Conservation (phyloP, 2,113 vertebrate species). For the Leptodactylus fuscus region DNA sequence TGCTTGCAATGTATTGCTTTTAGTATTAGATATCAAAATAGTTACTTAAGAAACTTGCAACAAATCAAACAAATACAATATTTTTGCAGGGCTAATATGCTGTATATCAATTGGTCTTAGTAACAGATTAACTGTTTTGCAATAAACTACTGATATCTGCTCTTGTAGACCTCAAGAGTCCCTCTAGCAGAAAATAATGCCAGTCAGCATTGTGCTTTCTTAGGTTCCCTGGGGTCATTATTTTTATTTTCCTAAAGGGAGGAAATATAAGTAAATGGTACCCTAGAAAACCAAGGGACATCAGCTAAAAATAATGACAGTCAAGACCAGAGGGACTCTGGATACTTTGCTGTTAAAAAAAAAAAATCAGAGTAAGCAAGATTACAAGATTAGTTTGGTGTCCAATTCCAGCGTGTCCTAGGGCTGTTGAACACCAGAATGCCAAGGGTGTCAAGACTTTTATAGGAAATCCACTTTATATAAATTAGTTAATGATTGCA, state of each 20-base stretch:
- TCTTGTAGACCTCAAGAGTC: neutral
- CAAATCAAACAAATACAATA: too few species aligned
- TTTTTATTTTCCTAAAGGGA: conserved; percentile 31
- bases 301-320: neutral
- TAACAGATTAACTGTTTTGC: neutral
- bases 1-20: neutral
- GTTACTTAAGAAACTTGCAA: neutral
- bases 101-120: neutral
- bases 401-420: conserved; percentile 1
- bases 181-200: neutral
- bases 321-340: conserved; percentile 2
- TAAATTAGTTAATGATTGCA: neutral
- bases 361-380: conserved; percentile 4
- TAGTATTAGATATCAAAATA: neutral
- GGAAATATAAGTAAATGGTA: conserved; percentile 17
- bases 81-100: neutral
- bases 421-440: neutral
- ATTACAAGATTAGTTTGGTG: neutral
- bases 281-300: neutral
- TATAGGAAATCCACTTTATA: neutral
- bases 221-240: neutral
- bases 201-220: conserved; percentile 17
- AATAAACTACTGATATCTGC: conserved; percentile 14
- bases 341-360: neutral
- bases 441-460: neutral